phyloP scores from a whole-genome alignment of 2,888 invertebrate genomes.

The Euzetes globulus region DNA sequence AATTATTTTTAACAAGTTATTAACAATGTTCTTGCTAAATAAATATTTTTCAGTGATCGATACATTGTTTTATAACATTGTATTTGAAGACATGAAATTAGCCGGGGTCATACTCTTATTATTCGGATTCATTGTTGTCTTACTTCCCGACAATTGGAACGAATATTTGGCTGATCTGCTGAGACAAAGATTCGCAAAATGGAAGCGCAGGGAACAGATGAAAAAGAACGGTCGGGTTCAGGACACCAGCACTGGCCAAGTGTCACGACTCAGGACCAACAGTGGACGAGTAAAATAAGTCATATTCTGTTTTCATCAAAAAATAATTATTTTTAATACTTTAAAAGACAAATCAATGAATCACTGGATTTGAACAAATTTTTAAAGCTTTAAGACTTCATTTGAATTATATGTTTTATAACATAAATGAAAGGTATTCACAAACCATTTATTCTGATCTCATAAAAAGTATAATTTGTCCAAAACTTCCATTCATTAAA shows the following conservation, averaged over 20 bases:
- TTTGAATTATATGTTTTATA: too few relatives aligned
- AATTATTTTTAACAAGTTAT: too few relatives aligned
- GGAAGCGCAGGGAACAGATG: constrained; percentile 40
- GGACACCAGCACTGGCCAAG: constrained; percentile 77
- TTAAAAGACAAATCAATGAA: too few relatives aligned
- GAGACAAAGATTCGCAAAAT: constrained; percentile 54
- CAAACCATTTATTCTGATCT: too few relatives aligned
- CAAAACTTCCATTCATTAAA: too few relatives aligned
- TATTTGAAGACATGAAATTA: constrained; percentile 88
- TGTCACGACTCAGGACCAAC: constrained; percentile 82
- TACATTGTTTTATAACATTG: constrained; percentile 71
- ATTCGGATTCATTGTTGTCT: constrained; percentile 83
- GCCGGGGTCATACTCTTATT: constrained; percentile 85
- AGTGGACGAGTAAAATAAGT: constrained; percentile 49
- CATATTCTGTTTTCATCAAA: too few relatives aligned
- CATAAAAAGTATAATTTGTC: too few relatives aligned
- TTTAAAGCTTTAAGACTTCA: too few relatives aligned
- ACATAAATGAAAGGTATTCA: too few relatives aligned
- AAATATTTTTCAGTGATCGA: constrained; percentile 79
- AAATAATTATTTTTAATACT: too few relatives aligned
- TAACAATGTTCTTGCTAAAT: too few relatives aligned
- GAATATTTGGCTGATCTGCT: constrained; percentile 82
- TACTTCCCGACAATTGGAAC: constrained; percentile 94
- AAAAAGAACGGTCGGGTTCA: constrained; percentile 53
- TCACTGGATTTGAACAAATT: too few relatives aligned